phyloP scores from a whole-genome alignment of 2,888 invertebrate genomes.

The Drosophila dives region DNA sequence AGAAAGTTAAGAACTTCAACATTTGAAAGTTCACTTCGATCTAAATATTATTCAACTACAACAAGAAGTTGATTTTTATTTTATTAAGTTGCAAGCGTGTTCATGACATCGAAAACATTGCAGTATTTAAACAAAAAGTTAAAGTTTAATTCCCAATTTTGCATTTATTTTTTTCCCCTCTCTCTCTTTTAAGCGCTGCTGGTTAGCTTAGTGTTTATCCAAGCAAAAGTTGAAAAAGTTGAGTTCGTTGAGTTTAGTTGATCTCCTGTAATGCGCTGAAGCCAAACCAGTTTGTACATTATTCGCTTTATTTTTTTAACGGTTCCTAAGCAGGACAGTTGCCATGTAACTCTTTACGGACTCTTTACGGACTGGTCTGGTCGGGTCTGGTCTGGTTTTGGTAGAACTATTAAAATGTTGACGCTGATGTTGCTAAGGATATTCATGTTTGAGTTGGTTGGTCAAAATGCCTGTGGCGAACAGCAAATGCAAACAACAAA shows the following conservation, averaged over 20 bases:
- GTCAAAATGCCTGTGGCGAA: slow-evolving; percentile 23
- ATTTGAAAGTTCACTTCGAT: background rate
- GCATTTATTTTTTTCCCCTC: too few species aligned
- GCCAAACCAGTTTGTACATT: background rate
- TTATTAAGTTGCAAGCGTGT: background rate
- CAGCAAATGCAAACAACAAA: slow-evolving; percentile 18
- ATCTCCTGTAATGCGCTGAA: background rate
- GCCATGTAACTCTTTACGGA: background rate
- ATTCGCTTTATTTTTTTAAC: background rate
- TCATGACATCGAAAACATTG: background rate
- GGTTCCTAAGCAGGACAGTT: background rate
- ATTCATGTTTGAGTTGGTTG: slow-evolving; percentile 29
- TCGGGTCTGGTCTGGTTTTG: background rate
- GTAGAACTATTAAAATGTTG: slow-evolving; percentile 39
- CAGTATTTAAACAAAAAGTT: background rate
- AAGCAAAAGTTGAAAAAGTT: background rate
- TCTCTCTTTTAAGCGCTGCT: background rate
- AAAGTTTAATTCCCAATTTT: background rate
- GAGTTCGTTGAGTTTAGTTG: background rate
- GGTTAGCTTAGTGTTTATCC: background rate
- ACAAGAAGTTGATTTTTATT: background rate
- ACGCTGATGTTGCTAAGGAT: slow-evolving; percentile 42
- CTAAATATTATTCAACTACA: background rate
- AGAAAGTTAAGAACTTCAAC: background rate
- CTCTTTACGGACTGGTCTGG: slow-evolving; percentile 5